Conservation (phyloP, 2,888 invertebrate genomes). For the Tachina lurida region DNA sequence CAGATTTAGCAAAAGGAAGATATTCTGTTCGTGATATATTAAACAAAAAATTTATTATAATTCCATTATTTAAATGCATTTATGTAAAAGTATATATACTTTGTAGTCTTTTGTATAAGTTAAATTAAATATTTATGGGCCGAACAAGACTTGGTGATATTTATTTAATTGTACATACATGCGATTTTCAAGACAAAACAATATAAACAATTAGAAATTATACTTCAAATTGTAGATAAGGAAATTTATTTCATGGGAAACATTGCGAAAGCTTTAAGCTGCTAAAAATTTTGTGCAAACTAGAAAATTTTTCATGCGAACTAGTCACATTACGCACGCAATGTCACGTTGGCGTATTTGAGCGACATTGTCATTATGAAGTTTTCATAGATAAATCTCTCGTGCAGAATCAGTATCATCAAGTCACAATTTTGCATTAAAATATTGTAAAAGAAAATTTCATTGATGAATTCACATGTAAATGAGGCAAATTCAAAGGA, state of each 20-base stretch:
- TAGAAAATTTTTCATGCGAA: no score
- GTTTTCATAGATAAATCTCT: no score
- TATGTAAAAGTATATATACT: slow-evolving; percentile 56
- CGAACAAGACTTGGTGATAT: background rate
- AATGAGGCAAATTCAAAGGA: no score
- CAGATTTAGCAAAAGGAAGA: slow-evolving; percentile 55
- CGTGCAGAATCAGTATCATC: no score
- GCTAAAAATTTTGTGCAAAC: no score
- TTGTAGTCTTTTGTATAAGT: slow-evolving; percentile 73
- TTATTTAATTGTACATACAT: background rate
- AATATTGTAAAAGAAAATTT: no score
- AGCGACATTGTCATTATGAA: no score
- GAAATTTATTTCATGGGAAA: background rate
- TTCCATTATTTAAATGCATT: slow-evolving; percentile 50
- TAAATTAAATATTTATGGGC: slow-evolving; percentile 74
- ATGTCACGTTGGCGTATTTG: no score
- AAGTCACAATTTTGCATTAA: no score
- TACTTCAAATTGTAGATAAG: background rate
- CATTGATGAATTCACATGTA: no score
- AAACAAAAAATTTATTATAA: slow-evolving; percentile 26
- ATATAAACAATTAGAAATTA: slow-evolving; percentile 7
- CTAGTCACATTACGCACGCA: no score
- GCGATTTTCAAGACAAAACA: background rate
- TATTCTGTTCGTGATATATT: slow-evolving; percentile 39
- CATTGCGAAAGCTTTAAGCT: background rate